Conservation (phyloP, 2,888 invertebrate species). For the Argyra leucocephala region DNA sequence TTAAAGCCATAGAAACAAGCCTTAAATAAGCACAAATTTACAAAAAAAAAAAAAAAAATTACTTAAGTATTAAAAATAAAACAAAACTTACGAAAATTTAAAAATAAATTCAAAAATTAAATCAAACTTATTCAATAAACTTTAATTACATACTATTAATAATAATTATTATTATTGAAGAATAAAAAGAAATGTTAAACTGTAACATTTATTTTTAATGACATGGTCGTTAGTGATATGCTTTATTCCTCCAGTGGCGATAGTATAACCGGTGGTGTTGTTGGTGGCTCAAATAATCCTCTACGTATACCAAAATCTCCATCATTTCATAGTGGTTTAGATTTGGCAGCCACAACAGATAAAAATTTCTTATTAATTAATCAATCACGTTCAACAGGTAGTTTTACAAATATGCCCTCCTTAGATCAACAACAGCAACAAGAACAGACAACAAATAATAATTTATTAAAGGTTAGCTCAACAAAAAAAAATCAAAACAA, state of each 20-base stretch:
- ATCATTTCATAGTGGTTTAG: constrained; percentile 77
- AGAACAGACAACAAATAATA: constrained; percentile 22
- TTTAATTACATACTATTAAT: too few species aligned
- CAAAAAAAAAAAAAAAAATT: too few species aligned
- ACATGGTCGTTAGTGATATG: constrained; percentile 45
- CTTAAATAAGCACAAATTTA: too few species aligned
- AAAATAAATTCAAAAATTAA: too few species aligned
- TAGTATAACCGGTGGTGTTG: constrained; percentile 33
- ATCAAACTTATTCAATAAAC: too few species aligned
- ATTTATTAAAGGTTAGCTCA: constrained; percentile 16
- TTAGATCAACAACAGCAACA: constrained; percentile 28
- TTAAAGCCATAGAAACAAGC: too few species aligned
- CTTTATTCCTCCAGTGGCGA: constrained; percentile 37
- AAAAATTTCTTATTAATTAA: constrained; percentile 28
- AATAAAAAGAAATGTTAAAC: not conserved
- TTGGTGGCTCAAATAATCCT: constrained; percentile 26
- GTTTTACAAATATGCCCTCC: constrained; percentile 35
- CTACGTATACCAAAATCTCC: constrained; percentile 72
- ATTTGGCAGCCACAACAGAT: constrained; percentile 53
- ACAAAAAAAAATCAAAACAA: constrained; percentile 11
- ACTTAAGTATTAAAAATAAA: too few species aligned
- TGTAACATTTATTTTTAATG: constrained; percentile 29
- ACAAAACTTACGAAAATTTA: too few species aligned
- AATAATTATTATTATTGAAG: too few species aligned
- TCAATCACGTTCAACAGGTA: constrained; percentile 29